phyloP scores from a whole-genome alignment of 2,797 vertebrate genomes.

The Tangara arthus region DNA sequence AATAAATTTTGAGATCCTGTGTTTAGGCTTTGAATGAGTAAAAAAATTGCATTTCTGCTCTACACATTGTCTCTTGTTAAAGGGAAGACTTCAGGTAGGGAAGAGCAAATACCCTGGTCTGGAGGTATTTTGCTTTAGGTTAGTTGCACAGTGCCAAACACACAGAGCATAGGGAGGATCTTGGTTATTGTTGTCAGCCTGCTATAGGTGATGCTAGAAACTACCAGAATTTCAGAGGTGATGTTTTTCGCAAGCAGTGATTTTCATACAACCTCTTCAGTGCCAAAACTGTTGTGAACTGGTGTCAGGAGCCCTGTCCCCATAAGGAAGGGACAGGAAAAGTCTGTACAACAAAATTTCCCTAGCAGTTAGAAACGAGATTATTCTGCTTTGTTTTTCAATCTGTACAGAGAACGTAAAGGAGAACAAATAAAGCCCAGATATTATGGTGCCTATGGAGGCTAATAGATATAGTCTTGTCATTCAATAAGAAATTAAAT shows the following conservation, averaged over 20 bases:
- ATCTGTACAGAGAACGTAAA: rapidly evolving
- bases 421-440: background rate
- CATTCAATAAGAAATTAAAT: background rate
- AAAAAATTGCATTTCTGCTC: background rate
- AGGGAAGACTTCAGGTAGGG: background rate
- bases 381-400: background rate
- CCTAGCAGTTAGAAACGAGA: background rate
- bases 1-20: background rate
- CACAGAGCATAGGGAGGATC: background rate
- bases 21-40: background rate
- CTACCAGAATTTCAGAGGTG: background rate
- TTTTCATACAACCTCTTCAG: rapidly evolving
- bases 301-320: background rate
- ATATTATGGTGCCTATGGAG: background rate
- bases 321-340: background rate
- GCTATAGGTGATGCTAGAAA: background rate
- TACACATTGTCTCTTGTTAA: background rate
- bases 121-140: background rate
- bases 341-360: rapidly evolving
- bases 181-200: background rate
- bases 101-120: rapidly evolving
- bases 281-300: background rate
- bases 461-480: background rate
- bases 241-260: background rate
- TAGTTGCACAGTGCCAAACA: background rate